These are phyloP conservation scores for Drosophila serrata DNA, from an alignment of 1,140 invertebrate genomes.

Conservation along the genomic window DNA sequence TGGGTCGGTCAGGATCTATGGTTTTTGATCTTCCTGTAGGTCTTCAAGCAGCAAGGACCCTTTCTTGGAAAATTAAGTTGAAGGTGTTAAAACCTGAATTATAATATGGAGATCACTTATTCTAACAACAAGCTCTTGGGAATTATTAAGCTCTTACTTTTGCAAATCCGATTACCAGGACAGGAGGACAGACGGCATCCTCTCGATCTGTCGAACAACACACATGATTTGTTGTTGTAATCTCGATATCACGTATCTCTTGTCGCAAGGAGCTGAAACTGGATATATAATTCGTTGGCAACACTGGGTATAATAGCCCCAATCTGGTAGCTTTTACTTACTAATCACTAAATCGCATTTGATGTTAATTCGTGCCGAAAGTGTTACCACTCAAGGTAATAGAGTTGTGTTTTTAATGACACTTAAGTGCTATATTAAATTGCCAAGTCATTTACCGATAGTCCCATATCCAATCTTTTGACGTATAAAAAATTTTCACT, in stretches of 20 bases:
- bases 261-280: background rate
- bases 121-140: background rate
- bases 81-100: background rate
- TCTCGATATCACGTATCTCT: background rate
- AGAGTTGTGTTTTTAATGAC: background rate
- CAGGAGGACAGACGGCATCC: no score
- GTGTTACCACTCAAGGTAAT: slow-evolving; percentile 1
- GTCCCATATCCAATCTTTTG: slow-evolving; percentile 25
- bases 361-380: background rate
- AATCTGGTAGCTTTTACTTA: slow-evolving; percentile 1
- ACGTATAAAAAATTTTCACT: slow-evolving; percentile 43
- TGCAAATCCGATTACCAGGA: background rate
- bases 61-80: no score
- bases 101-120: background rate
- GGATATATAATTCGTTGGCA: background rate
- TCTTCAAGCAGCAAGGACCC: background rate
- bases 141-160: background rate
- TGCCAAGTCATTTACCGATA: slow-evolving; percentile 7
- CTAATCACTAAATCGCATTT: background rate
- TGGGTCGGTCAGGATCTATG: background rate
- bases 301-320: background rate
- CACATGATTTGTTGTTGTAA: no score
- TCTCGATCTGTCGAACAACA: background rate
- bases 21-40: background rate
- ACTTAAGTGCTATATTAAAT: background rate